phyloP scores from a whole-genome alignment of 2,113 vertebrate species.

The Etia nguti region DNA sequence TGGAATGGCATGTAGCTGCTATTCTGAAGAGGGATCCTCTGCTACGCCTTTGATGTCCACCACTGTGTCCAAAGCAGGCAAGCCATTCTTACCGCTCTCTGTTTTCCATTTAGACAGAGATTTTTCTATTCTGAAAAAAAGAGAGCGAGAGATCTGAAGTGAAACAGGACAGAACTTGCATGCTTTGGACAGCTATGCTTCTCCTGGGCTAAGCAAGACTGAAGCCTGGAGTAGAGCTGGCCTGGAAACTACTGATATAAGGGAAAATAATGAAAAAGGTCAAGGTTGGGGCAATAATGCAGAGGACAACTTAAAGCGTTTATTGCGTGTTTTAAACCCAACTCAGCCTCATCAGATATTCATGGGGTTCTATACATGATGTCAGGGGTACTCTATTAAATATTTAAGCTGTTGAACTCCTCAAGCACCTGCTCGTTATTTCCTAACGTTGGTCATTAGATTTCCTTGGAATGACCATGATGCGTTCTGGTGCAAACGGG shows the following conservation, averaged over 20 bases:
- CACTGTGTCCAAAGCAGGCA: slow-evolving; percentile 62
- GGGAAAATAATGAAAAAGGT: background rate
- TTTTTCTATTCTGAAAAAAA: slow-evolving; percentile 32
- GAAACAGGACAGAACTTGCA: slow-evolving; percentile 51
- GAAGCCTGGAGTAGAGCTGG: background rate
- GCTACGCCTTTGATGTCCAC: slow-evolving; percentile 64
- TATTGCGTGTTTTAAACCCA: background rate
- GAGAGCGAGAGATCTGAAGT: slow-evolving; percentile 41
- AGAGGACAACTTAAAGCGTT: background rate
- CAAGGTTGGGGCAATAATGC: background rate
- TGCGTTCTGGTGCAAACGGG: background rate
- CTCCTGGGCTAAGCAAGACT: background rate
- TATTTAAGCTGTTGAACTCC: background rate
- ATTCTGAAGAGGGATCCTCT: slow-evolving; percentile 67
- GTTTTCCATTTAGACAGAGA: slow-evolving; percentile 58
- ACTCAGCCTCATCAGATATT: background rate
- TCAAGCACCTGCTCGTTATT: background rate
- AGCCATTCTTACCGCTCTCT: slow-evolving; percentile 42
- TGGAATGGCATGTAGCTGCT: slow-evolving; percentile 73
- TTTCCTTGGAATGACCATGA: background rate
- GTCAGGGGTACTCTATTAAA: background rate
- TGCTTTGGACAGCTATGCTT: slow-evolving; percentile 48
- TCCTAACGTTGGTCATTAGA: background rate
- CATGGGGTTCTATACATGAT: background rate
- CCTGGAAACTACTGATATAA: background rate